Conservation (phyloP, 2,797 vertebrate genomes). For the Dendrocincla tyrannina region DNA sequence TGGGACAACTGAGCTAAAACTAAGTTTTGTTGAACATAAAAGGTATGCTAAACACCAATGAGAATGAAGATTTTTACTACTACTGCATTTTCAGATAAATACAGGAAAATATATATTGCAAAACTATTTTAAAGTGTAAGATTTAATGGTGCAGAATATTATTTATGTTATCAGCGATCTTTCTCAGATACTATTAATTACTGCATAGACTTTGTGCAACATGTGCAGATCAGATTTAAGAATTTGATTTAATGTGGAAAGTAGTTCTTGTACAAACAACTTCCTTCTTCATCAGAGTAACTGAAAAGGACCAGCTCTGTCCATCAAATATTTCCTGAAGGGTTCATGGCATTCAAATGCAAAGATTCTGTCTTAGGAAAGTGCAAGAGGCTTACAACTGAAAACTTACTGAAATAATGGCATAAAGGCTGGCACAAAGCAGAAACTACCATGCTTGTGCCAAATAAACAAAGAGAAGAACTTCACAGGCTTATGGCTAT, state of each 20-base stretch:
- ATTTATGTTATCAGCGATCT: not conserved
- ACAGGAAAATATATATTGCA: not conserved
- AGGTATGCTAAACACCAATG: not conserved
- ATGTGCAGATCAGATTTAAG: not conserved
- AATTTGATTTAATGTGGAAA: not conserved
- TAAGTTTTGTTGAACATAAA: not conserved
- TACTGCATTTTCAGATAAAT: not conserved
- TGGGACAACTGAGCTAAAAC: not conserved
- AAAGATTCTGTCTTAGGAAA: not conserved
- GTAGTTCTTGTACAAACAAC: not conserved
- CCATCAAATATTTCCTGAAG: not conserved
- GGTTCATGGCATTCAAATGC: not conserved
- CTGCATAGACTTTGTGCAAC: not conserved
- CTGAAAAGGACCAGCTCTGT: not conserved
- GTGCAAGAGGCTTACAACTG: not conserved
- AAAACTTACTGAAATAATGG: not conserved
- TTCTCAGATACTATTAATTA: not conserved
- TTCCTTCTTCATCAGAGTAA: not conserved
- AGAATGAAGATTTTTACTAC: not conserved
- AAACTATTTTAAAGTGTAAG: not conserved
- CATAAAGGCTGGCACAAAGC: not conserved
- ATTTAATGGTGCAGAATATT: not conserved
- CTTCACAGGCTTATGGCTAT: not conserved
- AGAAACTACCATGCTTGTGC: not conserved
- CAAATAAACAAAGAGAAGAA: not conserved